Evolutionary conservation across 2,888 invertebrate genomes (phyloP), one percentile per base, ranked within the genome.

Genomic region (Operophtera brumata): DNA sequence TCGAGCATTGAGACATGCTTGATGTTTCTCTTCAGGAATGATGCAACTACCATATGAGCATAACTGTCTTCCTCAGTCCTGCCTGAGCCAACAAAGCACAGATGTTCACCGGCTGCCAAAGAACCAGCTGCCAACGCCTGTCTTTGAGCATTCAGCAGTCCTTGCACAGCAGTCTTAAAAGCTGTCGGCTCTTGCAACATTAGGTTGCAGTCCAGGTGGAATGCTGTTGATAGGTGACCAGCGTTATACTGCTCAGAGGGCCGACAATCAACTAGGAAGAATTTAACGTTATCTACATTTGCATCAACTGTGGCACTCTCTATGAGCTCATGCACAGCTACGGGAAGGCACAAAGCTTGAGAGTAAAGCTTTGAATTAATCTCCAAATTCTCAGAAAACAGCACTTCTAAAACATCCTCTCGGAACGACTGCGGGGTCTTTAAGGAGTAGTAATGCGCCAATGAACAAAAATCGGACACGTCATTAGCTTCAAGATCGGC

Each of bases 1-100:
- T 95, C 94, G 13, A 98, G 92, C 84, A 98, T 93, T 43, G 97
- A 97, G 42, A 99, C 96, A 79, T 96, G 98, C 70, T 96, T 95
- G 0, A 96, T 96, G 77, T 97, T 96, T 78, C 96, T 95, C 84
- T 99, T 98, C 42, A 99, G 91, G 82, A 99, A 99, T 52, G 97
- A 97, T 6, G 99, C 97, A 11, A 99, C 96, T 20, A 99, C 98
- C 99, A 99, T 99, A 78, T 98, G 96, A 12, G 98, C 97, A 78
- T 97, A 98, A 69, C 96, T 96, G 81, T 99, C 98, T 86, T 97
- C 97, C 75, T 98, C 97, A 66, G 95, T 94, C 43, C 97, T 92
- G 1, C 99, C 99, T 59, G 97, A 97, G 37, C 99, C 99, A 77
- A 99, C 93, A 79, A 97, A 96, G 71, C 97, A 97, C 61, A 99